A percentile compares a stretch with the other conserved stretches of the same genome.
phyloP scores from a whole-genome alignment of 2,888 invertebrate genomes.

The Torymus tubicola region DNA sequence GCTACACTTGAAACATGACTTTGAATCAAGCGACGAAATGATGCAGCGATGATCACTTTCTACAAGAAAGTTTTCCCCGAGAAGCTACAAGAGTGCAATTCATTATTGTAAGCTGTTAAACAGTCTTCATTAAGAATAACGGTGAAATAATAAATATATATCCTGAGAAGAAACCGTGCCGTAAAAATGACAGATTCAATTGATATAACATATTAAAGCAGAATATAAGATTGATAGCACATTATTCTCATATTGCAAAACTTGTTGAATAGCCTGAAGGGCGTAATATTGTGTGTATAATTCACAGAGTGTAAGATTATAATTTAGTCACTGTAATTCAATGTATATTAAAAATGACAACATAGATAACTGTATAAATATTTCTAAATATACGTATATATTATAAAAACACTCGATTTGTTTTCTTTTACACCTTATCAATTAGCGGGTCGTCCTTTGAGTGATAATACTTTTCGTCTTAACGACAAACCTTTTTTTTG shows the following conservation, averaged over 20 bases:
- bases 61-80: conserved; percentile 58
- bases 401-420: conserved; percentile 59
- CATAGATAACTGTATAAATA: conserved; percentile 71
- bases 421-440: not conserved
- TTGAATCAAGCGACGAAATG: conserved; percentile 36
- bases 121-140: conserved; percentile 63
- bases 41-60: conserved; percentile 46
- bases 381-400: conserved; percentile 74
- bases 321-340: conserved; percentile 67
- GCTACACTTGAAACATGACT: conserved; percentile 36
- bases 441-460: conserved; percentile 35
- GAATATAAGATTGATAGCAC: conserved; percentile 63
- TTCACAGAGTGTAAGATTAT: conserved; percentile 71
- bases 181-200: conserved; percentile 41
- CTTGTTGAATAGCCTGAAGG: conserved; percentile 64
- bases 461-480: conserved; percentile 66
- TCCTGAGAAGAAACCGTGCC: conserved; percentile 29
- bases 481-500: conserved; percentile 56
- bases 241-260: conserved; percentile 67
- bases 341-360: conserved; percentile 70
- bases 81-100: conserved; percentile 57
- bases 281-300: conserved; percentile 70
- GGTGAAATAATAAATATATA: not conserved
- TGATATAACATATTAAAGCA: conserved; percentile 50
- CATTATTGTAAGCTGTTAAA: conserved; percentile 66